Evolutionary conservation across 2,797 vertebrate species (phyloP).

Genomic region (Anabas testudineus): DNA sequence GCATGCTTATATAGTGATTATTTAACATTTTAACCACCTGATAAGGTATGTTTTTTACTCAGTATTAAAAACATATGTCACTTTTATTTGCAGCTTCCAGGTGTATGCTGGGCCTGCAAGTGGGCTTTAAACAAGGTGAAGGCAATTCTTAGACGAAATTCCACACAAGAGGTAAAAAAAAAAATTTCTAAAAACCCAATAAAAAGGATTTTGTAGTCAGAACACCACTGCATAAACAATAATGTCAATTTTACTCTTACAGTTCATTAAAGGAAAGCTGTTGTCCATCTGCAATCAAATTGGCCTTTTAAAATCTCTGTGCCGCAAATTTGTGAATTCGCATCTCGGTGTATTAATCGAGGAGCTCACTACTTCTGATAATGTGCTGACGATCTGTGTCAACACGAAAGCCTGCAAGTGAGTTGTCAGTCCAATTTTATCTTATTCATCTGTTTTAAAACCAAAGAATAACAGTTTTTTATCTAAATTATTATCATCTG

Average conservation of each 20-base stretch:
- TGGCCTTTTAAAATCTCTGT: conserved; percentile 6
- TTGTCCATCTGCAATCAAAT: conserved; percentile 6
- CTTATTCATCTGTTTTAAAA: not conserved
- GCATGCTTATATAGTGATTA: no score
- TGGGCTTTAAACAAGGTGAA: conserved; percentile 47
- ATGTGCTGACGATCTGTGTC: conserved; percentile 71
- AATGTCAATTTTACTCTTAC: not conserved
- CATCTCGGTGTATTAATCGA: conserved; percentile 37
- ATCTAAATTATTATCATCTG: no score
- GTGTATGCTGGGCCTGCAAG: conserved; percentile 47
- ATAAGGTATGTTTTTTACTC: no score
- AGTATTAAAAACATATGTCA: not conserved
- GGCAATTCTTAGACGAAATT: fast-evolving
- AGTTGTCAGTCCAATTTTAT: conserved; percentile 19
- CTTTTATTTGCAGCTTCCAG: conserved; percentile 18
- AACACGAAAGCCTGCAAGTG: conserved; percentile 68
- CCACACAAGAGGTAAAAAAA: conserved; percentile 57
- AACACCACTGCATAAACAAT: not conserved
- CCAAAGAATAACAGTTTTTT: no score
- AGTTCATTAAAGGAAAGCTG: conserved; percentile 39
- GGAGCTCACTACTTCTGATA: conserved; percentile 58
- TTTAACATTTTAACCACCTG: no score
- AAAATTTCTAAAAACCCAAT: not conserved
- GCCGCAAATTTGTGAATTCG: conserved; percentile 32
- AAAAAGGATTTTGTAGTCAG: not conserved